Conservation (phyloP, 1,140 invertebrate species). For the Maniola jurtina region DNA sequence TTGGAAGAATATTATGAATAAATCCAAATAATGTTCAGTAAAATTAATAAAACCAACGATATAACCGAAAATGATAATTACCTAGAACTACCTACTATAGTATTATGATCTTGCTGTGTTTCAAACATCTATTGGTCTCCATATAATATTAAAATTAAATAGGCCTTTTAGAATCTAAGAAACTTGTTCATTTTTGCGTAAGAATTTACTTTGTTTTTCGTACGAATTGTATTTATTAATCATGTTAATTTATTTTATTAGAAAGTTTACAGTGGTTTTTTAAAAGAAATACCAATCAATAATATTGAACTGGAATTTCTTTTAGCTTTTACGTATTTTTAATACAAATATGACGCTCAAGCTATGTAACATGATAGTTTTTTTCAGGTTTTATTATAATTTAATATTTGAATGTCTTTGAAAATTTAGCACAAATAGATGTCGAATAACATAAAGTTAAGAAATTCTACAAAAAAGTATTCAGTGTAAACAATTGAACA, state of each 20-base stretch:
- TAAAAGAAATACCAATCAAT: background rate
- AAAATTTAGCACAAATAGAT: conserved; percentile 8
- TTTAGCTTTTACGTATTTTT: background rate
- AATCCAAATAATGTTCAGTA: no score
- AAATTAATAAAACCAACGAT: no score
- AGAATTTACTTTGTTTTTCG: background rate
- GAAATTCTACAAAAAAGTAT: no score
- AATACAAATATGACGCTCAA: background rate
- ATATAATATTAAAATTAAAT: background rate
- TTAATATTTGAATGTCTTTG: background rate
- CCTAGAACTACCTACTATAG: background rate
- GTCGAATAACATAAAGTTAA: background rate
- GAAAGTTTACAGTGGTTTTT: background rate
- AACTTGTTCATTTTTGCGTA: background rate
- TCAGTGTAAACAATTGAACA: no score
- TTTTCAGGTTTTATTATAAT: background rate
- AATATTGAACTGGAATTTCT: background rate
- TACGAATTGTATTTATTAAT: background rate
- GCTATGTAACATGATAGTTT: background rate
- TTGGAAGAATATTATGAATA: background rate
- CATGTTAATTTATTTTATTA: background rate
- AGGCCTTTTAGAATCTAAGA: conserved; percentile 1
- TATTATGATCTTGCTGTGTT: background rate
- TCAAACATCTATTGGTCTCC: background rate
- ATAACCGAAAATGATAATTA: no score